Conservation (phyloP, 1,140 invertebrate genomes). For the Atta colombica region DNA sequence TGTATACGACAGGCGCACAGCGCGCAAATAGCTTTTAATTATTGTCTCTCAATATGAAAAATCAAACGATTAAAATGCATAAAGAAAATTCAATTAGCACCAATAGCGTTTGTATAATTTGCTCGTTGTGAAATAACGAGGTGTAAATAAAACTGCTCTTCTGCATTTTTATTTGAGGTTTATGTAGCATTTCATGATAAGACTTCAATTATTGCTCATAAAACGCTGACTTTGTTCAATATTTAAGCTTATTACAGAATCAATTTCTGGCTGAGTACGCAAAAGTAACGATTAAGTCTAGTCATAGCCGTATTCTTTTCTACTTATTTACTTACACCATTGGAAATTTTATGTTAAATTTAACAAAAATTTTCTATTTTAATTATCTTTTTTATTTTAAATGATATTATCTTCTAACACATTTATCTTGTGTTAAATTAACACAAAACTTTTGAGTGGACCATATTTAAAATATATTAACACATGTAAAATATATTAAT, state of each 20-base stretch:
- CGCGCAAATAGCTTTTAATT: constrained; percentile 6
- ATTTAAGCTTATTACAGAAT: constrained; percentile 13
- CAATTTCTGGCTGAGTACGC: not conserved
- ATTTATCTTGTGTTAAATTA: no score
- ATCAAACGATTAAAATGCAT: not conserved
- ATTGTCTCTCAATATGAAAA: constrained; percentile 15
- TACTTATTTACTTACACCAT: not conserved
- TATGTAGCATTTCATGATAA: not conserved
- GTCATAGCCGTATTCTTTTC: not conserved
- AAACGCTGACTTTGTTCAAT: not conserved
- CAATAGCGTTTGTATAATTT: not conserved
- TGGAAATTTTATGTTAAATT: no score
- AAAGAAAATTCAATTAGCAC: constrained; percentile 28
- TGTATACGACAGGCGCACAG: not conserved
- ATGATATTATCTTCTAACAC: no score
- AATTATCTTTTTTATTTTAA: no score
- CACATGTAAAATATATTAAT: no score
- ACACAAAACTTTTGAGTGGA: no score
- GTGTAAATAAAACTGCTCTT: constrained; percentile 23
- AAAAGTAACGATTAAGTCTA: not conserved
- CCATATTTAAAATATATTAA: no score
- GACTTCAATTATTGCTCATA: not conserved
- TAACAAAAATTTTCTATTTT: no score
- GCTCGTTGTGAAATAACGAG: not conserved
- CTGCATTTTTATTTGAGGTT: not conserved